Evolutionary conservation across 2,888 invertebrate species (phyloP), one percentile per base, ranked within the genome.

Genomic region (Pilophorus perplexus): DNA sequence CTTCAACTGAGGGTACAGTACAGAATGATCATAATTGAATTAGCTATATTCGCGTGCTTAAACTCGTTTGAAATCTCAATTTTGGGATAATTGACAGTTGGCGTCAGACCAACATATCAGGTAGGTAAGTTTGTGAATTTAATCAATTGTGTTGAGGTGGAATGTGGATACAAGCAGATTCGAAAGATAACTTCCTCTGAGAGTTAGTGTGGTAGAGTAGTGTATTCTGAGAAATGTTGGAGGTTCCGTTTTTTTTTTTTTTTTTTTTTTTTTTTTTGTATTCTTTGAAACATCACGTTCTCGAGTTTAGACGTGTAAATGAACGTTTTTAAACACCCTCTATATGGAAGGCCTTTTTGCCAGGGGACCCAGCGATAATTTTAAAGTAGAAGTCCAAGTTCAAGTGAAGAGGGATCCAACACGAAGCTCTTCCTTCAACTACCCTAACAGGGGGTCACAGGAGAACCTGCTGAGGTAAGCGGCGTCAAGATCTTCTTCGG

Each of bases 381-480:
- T 64, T 52, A 64, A 64, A 64, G 64, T 64, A 38, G 64, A 64
- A 64, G 64, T 64, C 33, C 52, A 52, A 64, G 64, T 64, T 38
- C 52, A 64, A 66, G 67, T 69, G 18, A 69, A 67, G 48, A 54
- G 57, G 40, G 68, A 66, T 14, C 64, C 69, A 3, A 44, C 59
- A 12, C 59, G 69, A 40, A 69, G 69, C 52, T 66, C 71, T n/a
- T 71, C 70, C 5, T 70, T 73, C 68, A 71, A 70, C 18, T 72
- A 73, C 44, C 75, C 76, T 14, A 60, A 46, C 20, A 28, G 68
- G 28, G 68, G 62, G 20, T 54, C 52, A 14, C 52, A 64, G 44
- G 64, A 64, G 23, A 64, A 64, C n/a, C 20, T 64, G 22, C 64
- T 64, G 25, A 52, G 64, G 64, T 64, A 64, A 64, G 64, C 52